Base-by-base conservation (phyloP, 2,888 invertebrate genomes). In the Philonicus albiceps region DNA sequence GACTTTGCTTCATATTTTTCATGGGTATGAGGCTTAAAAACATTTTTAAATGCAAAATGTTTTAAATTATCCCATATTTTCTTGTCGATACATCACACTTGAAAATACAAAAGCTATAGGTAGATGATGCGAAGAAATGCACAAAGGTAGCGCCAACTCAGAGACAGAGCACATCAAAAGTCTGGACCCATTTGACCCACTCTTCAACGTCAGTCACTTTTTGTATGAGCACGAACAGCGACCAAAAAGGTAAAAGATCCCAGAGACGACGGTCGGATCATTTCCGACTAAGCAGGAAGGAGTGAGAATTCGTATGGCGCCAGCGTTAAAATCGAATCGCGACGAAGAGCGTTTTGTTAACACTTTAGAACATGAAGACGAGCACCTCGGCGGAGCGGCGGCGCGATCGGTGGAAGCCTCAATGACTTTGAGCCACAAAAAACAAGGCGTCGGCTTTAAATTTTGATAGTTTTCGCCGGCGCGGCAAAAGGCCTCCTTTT, bases 311-410 rank as follows among this genome's bases (percentile, higher is more conserved):
- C 43, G 73, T 73, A 37, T 84, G 84, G 84, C 84, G 84, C 84
- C 84, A 84, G 84, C 84, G 72, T 40, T 84, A 73, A 84, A 81
- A 84, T 84, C 31, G 40, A 73, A 84, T 73, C 84, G 43, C 84
- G 73, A 43, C 40, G 73, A 72, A 73, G 27, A 84, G 84, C 84
- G 84, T 84, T 84, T 84, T 84, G 84, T 84, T 84, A 84, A 73
- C 84, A 84, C 84, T 84, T 49, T 73, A 73, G 40, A 73, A 84
- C 43, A 19, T 64, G 27, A 43, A 40, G 84, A 84, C 72, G 84
- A 83, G 84, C 73, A 22, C 40, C 73, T 84, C 37, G 8, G 73
- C 43, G 81, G 37, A 30, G 43, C 72, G 40, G 72, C 27, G 7
- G 73, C 73, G 81, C 22, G n/a, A n/a, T n/a, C 84, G 31, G 84